phyloP scores from a whole-genome alignment of 37 sponge, comb jelly and placozoan genomes.

The Tethya wilhelma region DNA sequence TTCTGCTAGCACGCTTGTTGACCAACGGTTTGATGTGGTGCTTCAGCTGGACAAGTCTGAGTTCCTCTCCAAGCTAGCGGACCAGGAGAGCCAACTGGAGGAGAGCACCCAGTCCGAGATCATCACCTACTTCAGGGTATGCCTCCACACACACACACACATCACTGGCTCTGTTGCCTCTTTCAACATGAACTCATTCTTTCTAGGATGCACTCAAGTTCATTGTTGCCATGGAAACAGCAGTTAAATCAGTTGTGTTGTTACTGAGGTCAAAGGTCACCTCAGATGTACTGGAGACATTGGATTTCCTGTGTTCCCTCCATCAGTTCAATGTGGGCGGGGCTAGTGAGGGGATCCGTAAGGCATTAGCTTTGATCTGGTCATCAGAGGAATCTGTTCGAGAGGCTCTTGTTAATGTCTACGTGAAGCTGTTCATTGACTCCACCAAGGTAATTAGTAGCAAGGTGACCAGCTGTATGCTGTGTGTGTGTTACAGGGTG shows the following conservation, averaged over 20 bases:
- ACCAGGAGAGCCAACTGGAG: constrained; percentile 44
- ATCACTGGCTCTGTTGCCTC: background rate
- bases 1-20: background rate
- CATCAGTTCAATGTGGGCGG: constrained; percentile 62
- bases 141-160: background rate
- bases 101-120: too few relatives aligned
- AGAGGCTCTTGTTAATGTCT: constrained; percentile 60
- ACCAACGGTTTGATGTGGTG: background rate
- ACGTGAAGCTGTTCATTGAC: constrained; percentile 56
- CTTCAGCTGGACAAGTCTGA: constrained; percentile 34
- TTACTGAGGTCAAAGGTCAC: constrained; percentile 86
- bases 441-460: too few relatives aligned
- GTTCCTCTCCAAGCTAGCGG: constrained; percentile 32
- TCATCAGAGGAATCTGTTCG: constrained; percentile 66
- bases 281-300: constrained; percentile 84
- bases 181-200: background rate
- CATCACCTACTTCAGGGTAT: too few relatives aligned
- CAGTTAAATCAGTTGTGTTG: constrained; percentile 69
- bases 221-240: constrained; percentile 46
- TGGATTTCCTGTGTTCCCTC: constrained; percentile 79
- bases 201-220: constrained; percentile 78
- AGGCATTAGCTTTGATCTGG: constrained; percentile 84
- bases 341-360: constrained; percentile 59
- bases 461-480: background rate
- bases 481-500: background rate